Conservation (phyloP, 2,797 vertebrate genomes). For the Brotula barbata region DNA sequence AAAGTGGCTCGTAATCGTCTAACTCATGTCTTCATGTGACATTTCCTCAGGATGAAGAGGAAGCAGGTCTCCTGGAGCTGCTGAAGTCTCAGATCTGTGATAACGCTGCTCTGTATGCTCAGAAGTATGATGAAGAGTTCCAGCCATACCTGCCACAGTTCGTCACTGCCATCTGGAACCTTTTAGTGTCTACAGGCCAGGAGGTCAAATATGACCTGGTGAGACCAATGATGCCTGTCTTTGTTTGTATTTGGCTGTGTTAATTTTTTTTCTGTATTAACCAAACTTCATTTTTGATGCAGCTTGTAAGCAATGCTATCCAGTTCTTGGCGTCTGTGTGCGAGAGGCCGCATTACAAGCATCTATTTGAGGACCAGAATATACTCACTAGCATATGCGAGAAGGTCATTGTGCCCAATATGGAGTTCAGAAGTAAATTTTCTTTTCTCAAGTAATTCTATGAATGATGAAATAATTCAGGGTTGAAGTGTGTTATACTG, state of each 20-base stretch:
- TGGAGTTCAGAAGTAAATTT: slow-evolving; percentile 98
- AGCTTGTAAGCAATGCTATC: slow-evolving; percentile 99
- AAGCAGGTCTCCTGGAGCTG: slow-evolving; percentile 94
- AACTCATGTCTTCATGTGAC: background rate
- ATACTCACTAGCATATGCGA: slow-evolving; percentile 98
- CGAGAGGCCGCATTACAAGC: slow-evolving; percentile 97
- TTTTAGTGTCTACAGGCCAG: slow-evolving; percentile 95
- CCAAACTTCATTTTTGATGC: slow-evolving; percentile 40
- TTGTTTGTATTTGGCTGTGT: background rate
- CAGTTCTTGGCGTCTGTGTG: slow-evolving; percentile 98
- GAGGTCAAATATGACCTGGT: slow-evolving; percentile 99
- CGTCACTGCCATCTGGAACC: slow-evolving; percentile 98
- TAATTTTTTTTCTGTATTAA: slow-evolving; percentile 3
- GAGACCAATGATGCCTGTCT: slow-evolving; percentile 52
- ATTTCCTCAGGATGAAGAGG: slow-evolving; percentile 91
- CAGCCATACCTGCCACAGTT: slow-evolving; percentile 95
- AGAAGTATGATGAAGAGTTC: slow-evolving; percentile 98
- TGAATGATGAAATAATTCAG: background rate
- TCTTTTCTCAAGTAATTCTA: slow-evolving; percentile 5
- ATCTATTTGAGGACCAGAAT: slow-evolving; percentile 97
- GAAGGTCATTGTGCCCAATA: slow-evolving; percentile 99
- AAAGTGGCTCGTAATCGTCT: background rate
- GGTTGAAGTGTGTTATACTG: slow-evolving; percentile 12
- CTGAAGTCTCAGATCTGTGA: slow-evolving; percentile 99
- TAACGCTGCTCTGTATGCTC: slow-evolving; percentile 96